phyloP scores from a whole-genome alignment of 30 jellyfish, hydroid and myxozoan species.

The Aurelia sp. region DNA sequence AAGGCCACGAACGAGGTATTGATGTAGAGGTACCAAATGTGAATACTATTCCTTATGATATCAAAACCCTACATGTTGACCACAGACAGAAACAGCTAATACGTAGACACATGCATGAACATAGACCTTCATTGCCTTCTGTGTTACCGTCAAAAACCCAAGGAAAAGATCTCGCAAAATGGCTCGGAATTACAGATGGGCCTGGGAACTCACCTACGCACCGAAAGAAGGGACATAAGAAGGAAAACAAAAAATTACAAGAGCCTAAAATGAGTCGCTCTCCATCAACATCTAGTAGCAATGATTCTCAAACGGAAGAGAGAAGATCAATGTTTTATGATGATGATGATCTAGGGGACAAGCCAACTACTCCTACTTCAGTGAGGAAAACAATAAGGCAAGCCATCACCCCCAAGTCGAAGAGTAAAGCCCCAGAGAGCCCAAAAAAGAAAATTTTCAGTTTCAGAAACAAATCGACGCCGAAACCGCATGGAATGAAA shows the following conservation, averaged over 20 bases:
- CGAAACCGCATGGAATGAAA: conserved; percentile 54
- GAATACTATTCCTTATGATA: not conserved
- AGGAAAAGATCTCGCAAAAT: conserved; percentile 47
- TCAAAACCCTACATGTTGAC: conserved; percentile 47
- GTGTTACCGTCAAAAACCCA: conserved; percentile 27
- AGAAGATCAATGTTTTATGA: conserved; percentile 46
- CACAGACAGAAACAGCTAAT: conserved; percentile 45
- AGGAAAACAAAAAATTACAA: conserved; percentile 25
- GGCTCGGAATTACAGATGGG: conserved; percentile 45
- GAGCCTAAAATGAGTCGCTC: conserved; percentile 64
- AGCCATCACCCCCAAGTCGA: conserved; percentile 53
- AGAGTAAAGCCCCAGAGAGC: conserved; percentile 35
- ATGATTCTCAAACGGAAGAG: conserved; percentile 55
- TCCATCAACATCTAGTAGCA: conserved; percentile 70
- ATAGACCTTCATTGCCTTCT: conserved; percentile 67
- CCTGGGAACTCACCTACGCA: not conserved
- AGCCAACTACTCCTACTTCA: conserved; percentile 50
- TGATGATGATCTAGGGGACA: conserved; percentile 34
- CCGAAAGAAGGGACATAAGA: conserved; percentile 26
- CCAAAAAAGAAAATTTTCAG: conserved; percentile 52
- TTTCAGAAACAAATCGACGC: conserved; percentile 31
- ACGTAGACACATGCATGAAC: conserved; percentile 32
- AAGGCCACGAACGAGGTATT: conserved; percentile 52
- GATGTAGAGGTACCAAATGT: conserved; percentile 33
- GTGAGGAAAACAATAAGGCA: conserved; percentile 27